Percentiles rank a stretch among this genome's conserved stretches.
Evolutionary conservation across 1,140 invertebrate species (phyloP).

Genomic region (Neotoxoptera formosana): DNA sequence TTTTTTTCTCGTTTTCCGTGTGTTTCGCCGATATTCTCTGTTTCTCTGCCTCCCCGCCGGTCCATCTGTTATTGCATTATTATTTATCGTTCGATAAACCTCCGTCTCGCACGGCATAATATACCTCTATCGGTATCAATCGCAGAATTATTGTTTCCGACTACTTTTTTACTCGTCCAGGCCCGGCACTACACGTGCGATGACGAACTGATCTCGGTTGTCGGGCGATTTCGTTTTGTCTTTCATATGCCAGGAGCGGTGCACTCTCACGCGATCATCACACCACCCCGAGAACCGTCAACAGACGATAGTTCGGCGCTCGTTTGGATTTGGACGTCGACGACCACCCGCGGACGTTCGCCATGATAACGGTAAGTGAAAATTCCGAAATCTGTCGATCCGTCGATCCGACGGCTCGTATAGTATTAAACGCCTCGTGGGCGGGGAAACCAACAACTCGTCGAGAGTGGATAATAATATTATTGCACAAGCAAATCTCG

Average conservation of each 20-base stretch:
- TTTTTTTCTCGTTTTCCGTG: not conserved
- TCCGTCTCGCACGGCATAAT: no score
- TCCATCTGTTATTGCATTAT: no score
- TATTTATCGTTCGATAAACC: not conserved
- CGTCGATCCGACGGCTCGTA: no score
- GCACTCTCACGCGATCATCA: not conserved
- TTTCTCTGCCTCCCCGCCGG: no score
- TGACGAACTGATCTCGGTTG: not conserved
- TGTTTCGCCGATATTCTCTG: not conserved
- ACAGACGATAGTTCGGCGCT: no score
- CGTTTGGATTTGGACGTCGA: not conserved
- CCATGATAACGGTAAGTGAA: constrained; percentile 52
- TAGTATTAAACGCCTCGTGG: not conserved
- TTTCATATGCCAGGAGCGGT: not conserved
- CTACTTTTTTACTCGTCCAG: not conserved
- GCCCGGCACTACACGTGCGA: not conserved
- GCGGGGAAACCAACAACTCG: not conserved
- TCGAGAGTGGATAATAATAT: no score
- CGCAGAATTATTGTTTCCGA: not conserved
- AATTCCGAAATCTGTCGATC: not conserved
- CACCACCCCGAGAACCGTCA: not conserved
- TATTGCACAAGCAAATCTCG: not conserved
- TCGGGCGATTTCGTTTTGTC: not conserved
- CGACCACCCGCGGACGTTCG: not conserved
- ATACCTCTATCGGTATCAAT: no score